These are phyloP conservation scores for Epistrophe grossulariae DNA, from an alignment of 2,888 invertebrate genomes.

Conservation along the genomic window DNA sequence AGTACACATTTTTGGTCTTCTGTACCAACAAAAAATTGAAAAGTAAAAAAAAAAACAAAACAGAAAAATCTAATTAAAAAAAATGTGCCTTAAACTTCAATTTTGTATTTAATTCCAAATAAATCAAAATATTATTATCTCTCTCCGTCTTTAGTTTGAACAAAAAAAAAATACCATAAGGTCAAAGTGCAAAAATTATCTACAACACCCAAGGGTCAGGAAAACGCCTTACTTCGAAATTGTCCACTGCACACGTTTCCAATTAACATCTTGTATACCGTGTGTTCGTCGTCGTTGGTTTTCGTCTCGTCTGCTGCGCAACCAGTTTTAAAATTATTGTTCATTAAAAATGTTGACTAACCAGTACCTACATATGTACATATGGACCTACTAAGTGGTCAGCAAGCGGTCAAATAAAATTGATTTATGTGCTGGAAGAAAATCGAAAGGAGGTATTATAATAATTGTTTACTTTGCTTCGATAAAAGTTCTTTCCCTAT, in stretches of 20 bases:
- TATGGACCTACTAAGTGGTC: constrained; percentile 47
- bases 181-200: constrained; percentile 59
- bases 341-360: constrained; percentile 40
- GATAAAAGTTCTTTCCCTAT: neutral
- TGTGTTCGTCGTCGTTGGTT: neutral
- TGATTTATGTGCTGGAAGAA: constrained; percentile 76
- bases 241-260: constrained; percentile 75
- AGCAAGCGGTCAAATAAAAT: constrained; percentile 68
- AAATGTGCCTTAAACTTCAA: neutral
- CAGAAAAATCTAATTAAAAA: no score
- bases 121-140: constrained; percentile 15
- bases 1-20: no score
- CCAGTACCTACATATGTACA: neutral
- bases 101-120: neutral
- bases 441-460: constrained; percentile 63
- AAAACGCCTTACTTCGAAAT: constrained; percentile 75
- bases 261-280: constrained; percentile 71
- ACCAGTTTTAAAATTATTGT: constrained; percentile 56
- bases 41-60: no score
- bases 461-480: constrained; percentile 33
- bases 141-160: neutral
- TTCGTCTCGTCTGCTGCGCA: constrained; percentile 15
- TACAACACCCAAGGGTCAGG: constrained; percentile 47
- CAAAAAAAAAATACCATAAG: constrained; percentile 24
- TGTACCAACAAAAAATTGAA: no score